Percentiles rank a stretch among this genome's conserved stretches.
These are phyloP conservation scores for Sphenodon punctatus DNA, from an alignment of 2,797 vertebrate species.

Conservation along the genomic window DNA sequence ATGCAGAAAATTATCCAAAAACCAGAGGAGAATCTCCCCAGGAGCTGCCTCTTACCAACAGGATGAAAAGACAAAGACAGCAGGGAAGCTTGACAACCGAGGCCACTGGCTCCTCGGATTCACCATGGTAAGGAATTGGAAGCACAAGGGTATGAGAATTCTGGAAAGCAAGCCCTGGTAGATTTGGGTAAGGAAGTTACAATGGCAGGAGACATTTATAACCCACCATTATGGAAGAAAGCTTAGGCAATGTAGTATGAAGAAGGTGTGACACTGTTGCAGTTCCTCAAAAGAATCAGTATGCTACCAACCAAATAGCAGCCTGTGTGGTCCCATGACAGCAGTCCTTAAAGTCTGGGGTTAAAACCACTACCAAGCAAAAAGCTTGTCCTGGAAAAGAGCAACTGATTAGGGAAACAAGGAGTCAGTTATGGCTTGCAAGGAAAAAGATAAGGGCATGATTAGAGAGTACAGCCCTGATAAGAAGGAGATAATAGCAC, in stretches of 20 bases:
- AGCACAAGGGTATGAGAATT: background rate
- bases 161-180: slow-evolving; percentile 29
- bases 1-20: background rate
- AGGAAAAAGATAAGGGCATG: slow-evolving; percentile 12
- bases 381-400: background rate
- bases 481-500: slow-evolving; percentile 12
- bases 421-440: background rate
- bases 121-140: background rate
- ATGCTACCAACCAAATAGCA: slow-evolving; percentile 60
- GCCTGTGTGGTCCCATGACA: slow-evolving; percentile 45
- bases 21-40: background rate
- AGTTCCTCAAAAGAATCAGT: slow-evolving; percentile 62
- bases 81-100: background rate
- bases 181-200: slow-evolving; percentile 1
- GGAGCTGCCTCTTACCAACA: background rate
- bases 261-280: slow-evolving; percentile 62
- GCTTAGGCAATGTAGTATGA: slow-evolving; percentile 50
- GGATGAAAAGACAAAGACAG: background rate
- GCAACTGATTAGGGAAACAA: background rate
- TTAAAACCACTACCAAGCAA: slow-evolving; percentile 22
- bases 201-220: slow-evolving; percentile 60
- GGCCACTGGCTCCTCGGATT: background rate
- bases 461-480: background rate
- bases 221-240: background rate
- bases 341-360: slow-evolving; percentile 13